These are phyloP conservation scores for Melinopterus prodromus DNA, from an alignment of 2,888 invertebrate species.

Conservation along the genomic window DNA sequence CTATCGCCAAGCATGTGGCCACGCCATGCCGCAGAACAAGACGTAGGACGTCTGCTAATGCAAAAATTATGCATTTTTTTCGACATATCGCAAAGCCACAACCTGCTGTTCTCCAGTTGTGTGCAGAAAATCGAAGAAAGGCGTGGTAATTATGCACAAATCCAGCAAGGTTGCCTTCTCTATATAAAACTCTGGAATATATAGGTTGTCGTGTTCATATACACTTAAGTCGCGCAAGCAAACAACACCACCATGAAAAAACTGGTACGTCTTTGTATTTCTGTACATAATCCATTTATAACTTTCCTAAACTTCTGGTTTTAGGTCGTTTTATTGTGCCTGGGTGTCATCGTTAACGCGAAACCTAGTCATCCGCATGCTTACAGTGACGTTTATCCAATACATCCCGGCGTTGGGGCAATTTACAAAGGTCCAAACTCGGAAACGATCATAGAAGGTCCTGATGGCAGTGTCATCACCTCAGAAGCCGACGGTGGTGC, in stretches of 20 bases:
- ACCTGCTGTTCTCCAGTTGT: background rate
- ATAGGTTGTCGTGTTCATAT: conserved; percentile 31
- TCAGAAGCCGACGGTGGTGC: conserved; percentile 52
- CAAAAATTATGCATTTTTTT: background rate
- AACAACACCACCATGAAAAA: conserved; percentile 30
- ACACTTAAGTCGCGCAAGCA: conserved; percentile 27
- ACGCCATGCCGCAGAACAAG: background rate
- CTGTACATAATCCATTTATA: background rate
- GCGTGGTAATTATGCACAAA: conserved; percentile 45
- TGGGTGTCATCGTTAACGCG: conserved; percentile 27
- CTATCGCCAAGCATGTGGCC: background rate
- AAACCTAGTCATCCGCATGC: conserved; percentile 31
- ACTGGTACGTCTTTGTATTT: conserved; percentile 31
- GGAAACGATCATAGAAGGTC: conserved; percentile 57
- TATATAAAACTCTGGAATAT: conserved; percentile 51
- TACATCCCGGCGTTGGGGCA: conserved; percentile 54
- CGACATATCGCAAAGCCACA: background rate
- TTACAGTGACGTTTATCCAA: conserved; percentile 39
- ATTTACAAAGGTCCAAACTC: conserved; percentile 56
- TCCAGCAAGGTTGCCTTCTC: conserved; percentile 55
- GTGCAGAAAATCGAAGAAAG: conserved; percentile 30
- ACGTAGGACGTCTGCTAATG: background rate
- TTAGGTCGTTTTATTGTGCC: conserved; percentile 30
- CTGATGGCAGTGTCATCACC: conserved; percentile 57
- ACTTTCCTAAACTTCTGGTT: conserved; percentile 7